Conservation (phyloP, 2,888 invertebrate species). For the Tetragonula carbonaria region DNA sequence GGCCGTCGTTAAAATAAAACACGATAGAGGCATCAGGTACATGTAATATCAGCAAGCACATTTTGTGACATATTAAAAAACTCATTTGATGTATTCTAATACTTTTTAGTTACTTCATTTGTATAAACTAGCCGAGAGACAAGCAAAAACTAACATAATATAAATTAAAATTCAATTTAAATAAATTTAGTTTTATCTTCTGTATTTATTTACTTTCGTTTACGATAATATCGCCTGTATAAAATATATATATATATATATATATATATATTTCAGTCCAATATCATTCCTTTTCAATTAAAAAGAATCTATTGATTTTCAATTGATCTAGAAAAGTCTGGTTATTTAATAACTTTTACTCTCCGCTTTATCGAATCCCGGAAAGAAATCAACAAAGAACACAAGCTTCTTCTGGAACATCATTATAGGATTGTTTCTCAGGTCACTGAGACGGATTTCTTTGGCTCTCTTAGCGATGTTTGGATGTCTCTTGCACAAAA, state of each 20-base stretch:
- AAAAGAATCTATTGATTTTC: no score
- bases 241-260: not conserved
- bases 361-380: no score
- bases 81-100: no score
- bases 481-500: constrained; percentile 95
- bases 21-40: constrained; percentile 87
- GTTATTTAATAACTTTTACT: not conserved
- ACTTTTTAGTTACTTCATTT: not conserved
- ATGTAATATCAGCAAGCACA: constrained; percentile 86
- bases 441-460: constrained; percentile 84
- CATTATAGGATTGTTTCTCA: constrained; percentile 91
- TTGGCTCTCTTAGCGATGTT: constrained; percentile 95
- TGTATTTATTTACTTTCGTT: not conserved
- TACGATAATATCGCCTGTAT: not conserved
- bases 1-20: constrained; percentile 90
- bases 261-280: not conserved
- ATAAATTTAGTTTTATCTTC: no score
- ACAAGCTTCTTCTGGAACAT: constrained; percentile 92
- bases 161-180: no score
- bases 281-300: not conserved
- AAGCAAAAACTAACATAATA: no score
- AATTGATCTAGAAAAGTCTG: not conserved
- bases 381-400: no score
- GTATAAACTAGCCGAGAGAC: no score
- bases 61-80: not conserved